A percentile compares a stretch with the other conserved stretches of the same genome.
Evolutionary conservation across 2,888 invertebrate genomes (phyloP).

Genomic region (Megalurothrips usitatus): DNA sequence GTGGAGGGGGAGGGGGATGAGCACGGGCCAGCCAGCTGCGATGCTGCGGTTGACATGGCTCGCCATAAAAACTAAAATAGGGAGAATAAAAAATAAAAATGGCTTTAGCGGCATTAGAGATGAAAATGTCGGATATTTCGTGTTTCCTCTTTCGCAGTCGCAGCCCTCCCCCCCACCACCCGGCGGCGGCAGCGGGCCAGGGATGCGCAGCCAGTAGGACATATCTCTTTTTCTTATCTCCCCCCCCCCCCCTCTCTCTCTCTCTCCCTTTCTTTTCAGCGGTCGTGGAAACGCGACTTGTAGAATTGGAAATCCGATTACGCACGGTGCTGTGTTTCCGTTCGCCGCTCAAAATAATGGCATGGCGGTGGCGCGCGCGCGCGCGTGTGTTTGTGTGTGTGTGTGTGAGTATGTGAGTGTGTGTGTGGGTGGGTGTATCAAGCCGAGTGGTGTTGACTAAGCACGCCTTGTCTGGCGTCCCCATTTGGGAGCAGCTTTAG

Average conservation of each 20-base stretch:
- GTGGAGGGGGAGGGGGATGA: neutral
- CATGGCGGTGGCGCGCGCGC: neutral
- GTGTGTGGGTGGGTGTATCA: too few relatives aligned
- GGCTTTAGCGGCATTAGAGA: neutral
- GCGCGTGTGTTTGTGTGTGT: too few relatives aligned
- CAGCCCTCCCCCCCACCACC: neutral
- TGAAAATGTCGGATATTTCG: neutral
- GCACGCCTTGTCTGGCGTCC: too few relatives aligned
- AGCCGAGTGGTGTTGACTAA: neutral
- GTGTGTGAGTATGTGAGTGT: neutral
- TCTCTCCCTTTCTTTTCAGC: neutral
- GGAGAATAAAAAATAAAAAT: neutral
- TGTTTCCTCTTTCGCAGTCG: neutral
- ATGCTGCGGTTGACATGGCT: neutral
- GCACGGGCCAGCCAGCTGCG: neutral
- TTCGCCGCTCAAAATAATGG: neutral
- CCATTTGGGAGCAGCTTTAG: too few relatives aligned
- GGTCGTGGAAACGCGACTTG: neutral
- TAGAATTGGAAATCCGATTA: conserved; percentile 1
- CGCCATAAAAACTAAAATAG: neutral
- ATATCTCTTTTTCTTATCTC: neutral
- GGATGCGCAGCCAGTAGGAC: too few relatives aligned
- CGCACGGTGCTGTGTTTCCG: neutral
- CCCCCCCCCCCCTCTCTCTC: conserved; percentile 7
- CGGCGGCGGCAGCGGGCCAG: too few relatives aligned